These are phyloP conservation scores for Agrochola litura DNA, from an alignment of 2,888 invertebrate genomes.

Conservation along the genomic window DNA sequence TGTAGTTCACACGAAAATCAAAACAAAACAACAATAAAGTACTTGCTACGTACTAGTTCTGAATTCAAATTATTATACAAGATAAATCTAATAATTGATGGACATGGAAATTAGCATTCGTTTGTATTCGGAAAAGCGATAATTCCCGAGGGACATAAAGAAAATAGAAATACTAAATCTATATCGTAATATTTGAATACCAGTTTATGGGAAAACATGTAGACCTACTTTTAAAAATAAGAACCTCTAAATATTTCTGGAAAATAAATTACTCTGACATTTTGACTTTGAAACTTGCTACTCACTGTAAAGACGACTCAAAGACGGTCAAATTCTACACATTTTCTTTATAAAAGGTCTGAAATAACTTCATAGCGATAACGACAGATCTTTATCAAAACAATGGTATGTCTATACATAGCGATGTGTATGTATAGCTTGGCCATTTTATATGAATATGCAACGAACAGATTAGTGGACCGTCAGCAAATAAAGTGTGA, in stretches of 20 bases:
- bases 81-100: too few species aligned
- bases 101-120: too few species aligned
- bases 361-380: slow-evolving; percentile 22
- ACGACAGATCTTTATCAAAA: slow-evolving; percentile 62
- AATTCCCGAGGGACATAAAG: too few species aligned
- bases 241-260: neutral
- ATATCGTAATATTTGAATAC: too few species aligned
- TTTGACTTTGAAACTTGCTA: neutral
- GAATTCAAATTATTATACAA: too few species aligned
- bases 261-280: neutral
- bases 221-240: too few species aligned
- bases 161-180: too few species aligned
- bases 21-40: too few species aligned
- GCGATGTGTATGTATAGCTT: slow-evolving; percentile 17
- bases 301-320: neutral
- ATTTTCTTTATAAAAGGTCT: slow-evolving; percentile 1
- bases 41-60: too few species aligned
- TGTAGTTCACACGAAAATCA: too few species aligned
- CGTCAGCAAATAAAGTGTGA: slow-evolving; percentile 42
- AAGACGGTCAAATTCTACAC: neutral
- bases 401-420: slow-evolving; percentile 45
- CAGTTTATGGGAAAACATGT: too few species aligned
- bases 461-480: slow-evolving; percentile 63
- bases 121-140: too few species aligned
- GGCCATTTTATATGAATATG: slow-evolving; percentile 63